phyloP scores from a whole-genome alignment of 1,140 invertebrate genomes.

The Melitaea cinxia region DNA sequence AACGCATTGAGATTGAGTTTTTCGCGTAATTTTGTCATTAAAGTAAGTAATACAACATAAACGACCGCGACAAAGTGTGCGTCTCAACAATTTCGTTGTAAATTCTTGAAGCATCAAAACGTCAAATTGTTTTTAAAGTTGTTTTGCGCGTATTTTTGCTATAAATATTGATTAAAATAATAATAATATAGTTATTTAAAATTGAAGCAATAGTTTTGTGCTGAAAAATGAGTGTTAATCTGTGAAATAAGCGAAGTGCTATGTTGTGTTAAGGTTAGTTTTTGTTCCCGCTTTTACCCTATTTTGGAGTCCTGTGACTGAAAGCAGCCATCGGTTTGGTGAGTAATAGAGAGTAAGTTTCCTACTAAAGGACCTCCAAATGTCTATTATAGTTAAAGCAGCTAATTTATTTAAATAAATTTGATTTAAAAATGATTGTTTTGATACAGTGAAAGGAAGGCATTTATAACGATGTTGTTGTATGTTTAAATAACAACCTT shows the following conservation, averaged over 20 bases:
- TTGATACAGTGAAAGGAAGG: constrained; percentile 37
- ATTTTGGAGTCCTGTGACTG: constrained; percentile 47
- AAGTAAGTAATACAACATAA: constrained; percentile 5
- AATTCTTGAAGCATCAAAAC: constrained; percentile 51
- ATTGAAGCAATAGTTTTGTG: constrained; percentile 27
- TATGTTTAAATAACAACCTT: constrained; percentile 5
- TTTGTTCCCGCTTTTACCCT: constrained; percentile 73
- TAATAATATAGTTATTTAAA: constrained; percentile 24
- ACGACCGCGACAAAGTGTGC: constrained; percentile 16
- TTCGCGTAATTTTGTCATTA: constrained; percentile 40
- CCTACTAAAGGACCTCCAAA: constrained; percentile 60
- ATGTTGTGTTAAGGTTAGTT: constrained; percentile 74
- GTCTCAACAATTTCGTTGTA: constrained; percentile 34
- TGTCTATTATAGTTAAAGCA: constrained; percentile 9
- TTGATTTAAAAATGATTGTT: constrained; percentile 23
- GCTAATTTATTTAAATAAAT: constrained; percentile 11
- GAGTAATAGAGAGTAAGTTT: constrained; percentile 76
- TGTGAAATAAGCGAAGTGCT: constrained; percentile 49
- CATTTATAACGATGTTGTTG: constrained; percentile 29
- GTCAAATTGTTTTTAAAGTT: constrained; percentile 72
- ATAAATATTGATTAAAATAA: constrained; percentile 39
- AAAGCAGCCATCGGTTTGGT: constrained; percentile 63
- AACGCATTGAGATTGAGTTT: constrained; percentile 64
- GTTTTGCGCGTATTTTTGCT: constrained; percentile 62
- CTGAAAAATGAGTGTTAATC: constrained; percentile 34